Evolutionary conservation across 2,888 invertebrate species (phyloP).

Genomic region (Rhabditoides inermis): DNA sequence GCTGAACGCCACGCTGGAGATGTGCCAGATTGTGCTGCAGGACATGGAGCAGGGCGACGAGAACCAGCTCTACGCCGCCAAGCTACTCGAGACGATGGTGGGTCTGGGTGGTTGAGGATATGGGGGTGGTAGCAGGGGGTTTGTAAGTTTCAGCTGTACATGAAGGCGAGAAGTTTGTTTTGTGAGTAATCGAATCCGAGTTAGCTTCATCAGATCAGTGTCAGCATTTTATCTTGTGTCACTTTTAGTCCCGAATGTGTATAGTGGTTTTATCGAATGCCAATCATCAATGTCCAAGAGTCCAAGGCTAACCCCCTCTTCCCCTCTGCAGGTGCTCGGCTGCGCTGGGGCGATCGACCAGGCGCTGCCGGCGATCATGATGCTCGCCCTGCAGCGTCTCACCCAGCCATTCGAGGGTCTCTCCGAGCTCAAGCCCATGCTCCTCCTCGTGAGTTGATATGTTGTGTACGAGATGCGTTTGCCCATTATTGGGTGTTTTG

Average conservation of each 20-base stretch:
- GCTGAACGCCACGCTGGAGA: slow-evolving; percentile 81
- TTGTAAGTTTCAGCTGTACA: no score
- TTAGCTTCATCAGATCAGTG: no score
- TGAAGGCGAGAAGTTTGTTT: no score
- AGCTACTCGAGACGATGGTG: slow-evolving; percentile 83
- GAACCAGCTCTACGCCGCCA: slow-evolving; percentile 89
- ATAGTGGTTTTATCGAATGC: no score
- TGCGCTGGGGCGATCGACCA: background rate
- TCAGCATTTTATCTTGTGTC: no score
- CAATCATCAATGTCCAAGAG: background rate
- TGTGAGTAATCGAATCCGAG: no score
- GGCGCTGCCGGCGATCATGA: slow-evolving; percentile 9
- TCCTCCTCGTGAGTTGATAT: slow-evolving; percentile 5
- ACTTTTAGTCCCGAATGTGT: no score
- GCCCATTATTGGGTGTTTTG: no score
- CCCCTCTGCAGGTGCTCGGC: no score
- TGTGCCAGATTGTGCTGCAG: slow-evolving; percentile 63
- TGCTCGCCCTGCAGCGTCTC: slow-evolving; percentile 9
- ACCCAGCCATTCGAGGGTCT: slow-evolving; percentile 13
- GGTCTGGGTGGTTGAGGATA: background rate
- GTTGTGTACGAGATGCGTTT: background rate
- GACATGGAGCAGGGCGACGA: slow-evolving; percentile 71
- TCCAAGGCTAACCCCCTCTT: background rate
- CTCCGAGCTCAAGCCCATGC: slow-evolving; percentile 10
- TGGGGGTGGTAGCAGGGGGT: no score